A percentile compares a stretch with the other conserved stretches of the same genome.
These are phyloP conservation scores for Teleopsis dalmanni DNA, from an alignment of 1,140 invertebrate genomes.

Conservation along the genomic window DNA sequence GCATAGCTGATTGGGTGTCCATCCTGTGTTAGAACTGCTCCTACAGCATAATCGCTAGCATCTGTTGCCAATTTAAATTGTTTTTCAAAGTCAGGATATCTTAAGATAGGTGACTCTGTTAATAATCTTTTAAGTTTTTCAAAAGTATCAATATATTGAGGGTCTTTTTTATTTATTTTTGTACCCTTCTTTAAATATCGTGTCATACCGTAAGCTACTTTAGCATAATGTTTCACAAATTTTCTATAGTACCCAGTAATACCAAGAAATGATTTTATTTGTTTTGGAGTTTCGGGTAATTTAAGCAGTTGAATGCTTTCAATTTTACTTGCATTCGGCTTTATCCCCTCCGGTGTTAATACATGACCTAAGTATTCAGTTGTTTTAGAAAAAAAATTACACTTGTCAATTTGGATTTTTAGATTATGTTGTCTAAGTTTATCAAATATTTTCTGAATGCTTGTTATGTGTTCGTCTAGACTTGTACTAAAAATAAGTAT, in stretches of 20 bases:
- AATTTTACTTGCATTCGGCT: constrained; percentile 20
- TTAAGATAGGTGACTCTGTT: constrained; percentile 26
- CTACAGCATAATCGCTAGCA: constrained; percentile 22
- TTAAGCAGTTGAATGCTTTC: constrained; percentile 15
- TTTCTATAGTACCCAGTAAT: too few species aligned
- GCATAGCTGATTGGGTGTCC: constrained; percentile 36
- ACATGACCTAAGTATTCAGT: constrained; percentile 1
- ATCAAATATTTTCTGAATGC: constrained; percentile 14
- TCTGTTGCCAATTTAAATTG: constrained; percentile 20
- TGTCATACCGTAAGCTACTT: too few species aligned
- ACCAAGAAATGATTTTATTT: constrained; percentile 20
- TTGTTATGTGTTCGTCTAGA: too few species aligned
- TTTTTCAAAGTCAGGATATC: constrained; percentile 15
- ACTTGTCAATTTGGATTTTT: constrained; percentile 29
- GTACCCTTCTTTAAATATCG: too few species aligned
- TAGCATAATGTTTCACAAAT: too few species aligned
- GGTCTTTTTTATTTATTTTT: constrained; percentile 17
- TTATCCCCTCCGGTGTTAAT: constrained; percentile 24
- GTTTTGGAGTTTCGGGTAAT: constrained; percentile 15
- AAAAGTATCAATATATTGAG: constrained; percentile 44
- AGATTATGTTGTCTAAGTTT: constrained; percentile 17
- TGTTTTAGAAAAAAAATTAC: constrained; percentile 19
- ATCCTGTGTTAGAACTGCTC: constrained; percentile 22
- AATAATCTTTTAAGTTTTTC: constrained; percentile 37
- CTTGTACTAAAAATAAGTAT: too few species aligned